These are phyloP conservation scores for Leptinotarsa haldemani DNA, from an alignment of 2,888 invertebrate genomes.

Conservation along the genomic window DNA sequence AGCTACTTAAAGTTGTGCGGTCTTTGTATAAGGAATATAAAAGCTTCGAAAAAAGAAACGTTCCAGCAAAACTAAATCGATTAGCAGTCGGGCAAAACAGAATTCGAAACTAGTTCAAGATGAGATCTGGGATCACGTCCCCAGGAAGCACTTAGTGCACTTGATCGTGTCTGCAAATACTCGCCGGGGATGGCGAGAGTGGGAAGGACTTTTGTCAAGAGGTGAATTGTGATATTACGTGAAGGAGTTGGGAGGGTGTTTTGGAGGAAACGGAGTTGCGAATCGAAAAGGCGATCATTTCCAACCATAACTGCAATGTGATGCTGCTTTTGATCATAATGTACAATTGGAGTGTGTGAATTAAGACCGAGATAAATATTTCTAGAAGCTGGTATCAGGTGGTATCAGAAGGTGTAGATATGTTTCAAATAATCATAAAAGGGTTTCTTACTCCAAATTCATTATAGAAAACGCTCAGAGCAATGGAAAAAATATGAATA, in stretches of 20 bases:
- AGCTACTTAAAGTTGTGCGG: not conserved
- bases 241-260: not conserved
- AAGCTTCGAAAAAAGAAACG: conserved; percentile 25
- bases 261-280: not conserved
- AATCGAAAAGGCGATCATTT: too few species aligned
- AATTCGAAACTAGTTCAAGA: conserved; percentile 37
- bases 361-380: too few species aligned
- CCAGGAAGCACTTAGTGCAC: conserved; percentile 38
- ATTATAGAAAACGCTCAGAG: too few species aligned
- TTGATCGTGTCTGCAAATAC: conserved; percentile 26
- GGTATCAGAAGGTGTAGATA: too few species aligned
- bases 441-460: too few species aligned
- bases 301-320: too few species aligned
- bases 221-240: not conserved
- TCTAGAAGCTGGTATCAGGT: too few species aligned
- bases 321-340: too few species aligned
- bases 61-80: conserved; percentile 33
- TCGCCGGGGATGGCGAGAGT: not conserved
- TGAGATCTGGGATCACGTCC: conserved; percentile 35
- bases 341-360: too few species aligned
- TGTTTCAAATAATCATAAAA: too few species aligned
- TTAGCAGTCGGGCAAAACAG: conserved; percentile 32
- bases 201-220: not conserved
- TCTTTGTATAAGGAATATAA: conserved; percentile 3
- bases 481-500: too few species aligned